Evolutionary conservation across 2,797 vertebrate species (phyloP).

Genomic region (Oceanodroma leucorhoa): DNA sequence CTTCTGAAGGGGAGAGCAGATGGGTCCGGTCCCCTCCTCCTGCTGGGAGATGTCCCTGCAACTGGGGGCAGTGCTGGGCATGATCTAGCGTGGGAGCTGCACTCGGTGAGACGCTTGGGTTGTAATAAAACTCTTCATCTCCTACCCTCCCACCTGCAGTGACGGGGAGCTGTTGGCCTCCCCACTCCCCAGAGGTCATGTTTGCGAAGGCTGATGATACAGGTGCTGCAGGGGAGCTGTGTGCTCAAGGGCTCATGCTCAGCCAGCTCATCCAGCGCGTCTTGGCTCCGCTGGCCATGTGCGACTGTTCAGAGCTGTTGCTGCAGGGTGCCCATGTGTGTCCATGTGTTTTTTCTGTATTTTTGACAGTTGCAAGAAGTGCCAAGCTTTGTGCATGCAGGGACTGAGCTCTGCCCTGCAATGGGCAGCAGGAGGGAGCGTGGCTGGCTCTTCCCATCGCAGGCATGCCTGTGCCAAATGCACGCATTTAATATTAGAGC

Average conservation of each 20-base stretch:
- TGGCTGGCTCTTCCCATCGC: neutral
- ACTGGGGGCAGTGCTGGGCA: rapidly evolving
- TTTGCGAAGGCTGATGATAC: neutral
- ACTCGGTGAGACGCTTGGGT: neutral
- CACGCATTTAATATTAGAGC: neutral
- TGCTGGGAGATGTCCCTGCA: neutral
- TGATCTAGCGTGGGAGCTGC: neutral
- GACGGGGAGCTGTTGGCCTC: rapidly evolving
- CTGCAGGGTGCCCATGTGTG: neutral
- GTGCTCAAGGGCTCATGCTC: neutral
- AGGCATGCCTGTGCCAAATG: rapidly evolving
- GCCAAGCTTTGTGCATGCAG: neutral
- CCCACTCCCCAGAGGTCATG: rapidly evolving
- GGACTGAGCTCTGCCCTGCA: neutral
- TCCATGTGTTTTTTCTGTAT: neutral
- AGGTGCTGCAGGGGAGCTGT: neutral
- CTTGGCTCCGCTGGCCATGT: rapidly evolving
- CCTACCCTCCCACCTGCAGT: rapidly evolving
- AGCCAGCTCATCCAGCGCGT: rapidly evolving
- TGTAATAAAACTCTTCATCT: neutral
- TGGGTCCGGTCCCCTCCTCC: neutral
- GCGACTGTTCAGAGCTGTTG: neutral
- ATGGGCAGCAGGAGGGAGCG: neutral
- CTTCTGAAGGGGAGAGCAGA: neutral
- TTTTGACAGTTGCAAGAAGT: neutral